Evolutionary conservation across 2,113 vertebrate genomes (phyloP).

Genomic region (Tursiops truncatus): DNA sequence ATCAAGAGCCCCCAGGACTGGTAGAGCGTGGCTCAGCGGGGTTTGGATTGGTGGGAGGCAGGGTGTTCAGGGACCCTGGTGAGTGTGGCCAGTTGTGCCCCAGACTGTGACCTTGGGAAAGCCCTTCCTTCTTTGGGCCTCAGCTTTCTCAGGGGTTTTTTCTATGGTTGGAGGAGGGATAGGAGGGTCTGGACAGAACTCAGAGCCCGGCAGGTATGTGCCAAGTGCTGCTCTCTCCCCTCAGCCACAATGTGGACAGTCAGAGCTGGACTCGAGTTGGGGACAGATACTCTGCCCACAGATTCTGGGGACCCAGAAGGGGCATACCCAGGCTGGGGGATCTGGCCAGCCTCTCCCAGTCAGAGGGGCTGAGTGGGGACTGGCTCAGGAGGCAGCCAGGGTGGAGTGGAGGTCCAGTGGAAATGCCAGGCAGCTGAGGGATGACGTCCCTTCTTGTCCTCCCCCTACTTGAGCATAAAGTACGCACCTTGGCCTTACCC

Average conservation of each 20-base stretch:
- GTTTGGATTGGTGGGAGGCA: background rate
- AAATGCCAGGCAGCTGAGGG: conserved; percentile 17
- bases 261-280: background rate
- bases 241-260: rapidly evolving
- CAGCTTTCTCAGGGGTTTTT: background rate
- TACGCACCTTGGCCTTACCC: conserved; percentile 64
- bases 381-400: background rate
- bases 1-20: background rate
- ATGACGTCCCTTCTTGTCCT: conserved; percentile 20
- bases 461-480: conserved; percentile 17
- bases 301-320: background rate
- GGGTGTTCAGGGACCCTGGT: background rate
- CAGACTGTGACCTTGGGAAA: background rate
- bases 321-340: background rate
- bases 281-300: background rate
- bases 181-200: background rate
- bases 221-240: background rate
- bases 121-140: background rate
- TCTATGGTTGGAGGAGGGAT: background rate
- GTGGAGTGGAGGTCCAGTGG: background rate
- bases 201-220: background rate
- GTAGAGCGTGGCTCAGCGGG: background rate
- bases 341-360: background rate
- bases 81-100: background rate
- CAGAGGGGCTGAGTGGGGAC: background rate